Evolutionary conservation across 2,113 vertebrate species (phyloP), one percentile per base, ranked within the genome.

Genomic region (Megaceryle torquata): DNA sequence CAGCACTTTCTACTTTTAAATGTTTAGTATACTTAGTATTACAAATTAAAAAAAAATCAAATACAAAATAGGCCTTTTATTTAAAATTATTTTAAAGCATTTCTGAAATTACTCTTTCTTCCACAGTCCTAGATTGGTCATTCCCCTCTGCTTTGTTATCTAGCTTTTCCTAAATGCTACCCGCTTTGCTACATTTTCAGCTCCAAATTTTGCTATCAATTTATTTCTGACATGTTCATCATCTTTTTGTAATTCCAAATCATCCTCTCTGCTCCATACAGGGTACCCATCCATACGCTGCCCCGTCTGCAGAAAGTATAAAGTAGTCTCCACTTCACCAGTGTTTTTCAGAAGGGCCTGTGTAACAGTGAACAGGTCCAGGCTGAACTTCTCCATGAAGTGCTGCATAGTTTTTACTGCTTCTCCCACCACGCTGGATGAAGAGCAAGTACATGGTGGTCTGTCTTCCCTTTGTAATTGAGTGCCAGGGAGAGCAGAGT

Each of bases 261-360:
- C 98, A 82, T 98, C 98, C 64, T 97, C 97, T 67, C 95, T 96
- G 89, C 78, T 98, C 98, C 98, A 98, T 26, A 98, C 77, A 29
- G 98, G 98, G 57, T 96, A 97, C 3, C 98, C 98, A 50, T 98
- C 98, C n/a, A 92, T 63, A 46, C 98, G 97, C 59, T 70, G 97
- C 37, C 98, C 98, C 1, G 90, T 97, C 25, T 93, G 95, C 91
- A 99, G 97, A 82, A 98, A 98, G 18, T 96, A 86, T 13, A 78
- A 96, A 6, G 98, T 98, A 26, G 97, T 97, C 33, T 97, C 94
- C 48, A 98, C 86, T 22, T 99, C 98, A 57, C 99, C 99, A 1
- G 97, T 99, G 94, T 98, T 98, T 94, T 98, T 99, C 80, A 99
- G 91, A 61, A 99, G 97, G 4, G 98, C 98, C 93, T 99, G 99